phyloP scores from a whole-genome alignment of 2,797 vertebrate genomes.

The Sus cebifrons region DNA sequence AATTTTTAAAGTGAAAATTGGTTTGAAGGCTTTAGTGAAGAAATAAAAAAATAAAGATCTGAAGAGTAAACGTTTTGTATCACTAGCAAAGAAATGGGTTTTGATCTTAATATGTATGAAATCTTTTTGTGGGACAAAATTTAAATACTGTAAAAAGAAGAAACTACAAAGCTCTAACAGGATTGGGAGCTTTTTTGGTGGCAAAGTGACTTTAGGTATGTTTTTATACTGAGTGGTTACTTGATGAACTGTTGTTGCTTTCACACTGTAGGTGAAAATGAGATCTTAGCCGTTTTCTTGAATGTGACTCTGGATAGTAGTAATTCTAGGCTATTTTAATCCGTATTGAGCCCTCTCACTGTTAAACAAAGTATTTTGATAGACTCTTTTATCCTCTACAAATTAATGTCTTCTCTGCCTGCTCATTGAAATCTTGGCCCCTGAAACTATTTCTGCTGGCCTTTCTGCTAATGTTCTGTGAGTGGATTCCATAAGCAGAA shows the following conservation, averaged over 20 bases:
- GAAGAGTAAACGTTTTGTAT: constrained; percentile 32
- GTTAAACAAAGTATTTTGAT: not conserved
- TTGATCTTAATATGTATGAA: constrained; percentile 14
- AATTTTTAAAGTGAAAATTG: constrained; percentile 34
- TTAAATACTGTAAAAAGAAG: constrained; percentile 51
- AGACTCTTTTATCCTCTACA: not conserved
- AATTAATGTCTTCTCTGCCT: not conserved
- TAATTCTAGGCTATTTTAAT: constrained; percentile 21
- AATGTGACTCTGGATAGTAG: not conserved
- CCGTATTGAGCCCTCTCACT: not conserved
- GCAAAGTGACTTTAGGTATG: constrained; percentile 1
- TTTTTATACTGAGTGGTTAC: not conserved
- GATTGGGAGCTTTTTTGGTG: constrained; percentile 10
- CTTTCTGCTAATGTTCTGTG: not conserved
- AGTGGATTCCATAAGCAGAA: not conserved
- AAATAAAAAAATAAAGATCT: constrained; percentile 39
- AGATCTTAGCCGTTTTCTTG: not conserved
- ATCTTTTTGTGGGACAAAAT: constrained; percentile 14
- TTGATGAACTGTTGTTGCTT: constrained; percentile 40
- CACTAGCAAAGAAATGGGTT: constrained; percentile 35
- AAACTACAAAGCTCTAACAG: not conserved
- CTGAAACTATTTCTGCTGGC: constrained; percentile 7
- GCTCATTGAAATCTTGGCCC: not conserved
- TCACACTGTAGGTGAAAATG: not conserved
- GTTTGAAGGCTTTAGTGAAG: not conserved